Conservation (phyloP, 2,797 vertebrate genomes). For the Distichodus sexfasciatus region DNA sequence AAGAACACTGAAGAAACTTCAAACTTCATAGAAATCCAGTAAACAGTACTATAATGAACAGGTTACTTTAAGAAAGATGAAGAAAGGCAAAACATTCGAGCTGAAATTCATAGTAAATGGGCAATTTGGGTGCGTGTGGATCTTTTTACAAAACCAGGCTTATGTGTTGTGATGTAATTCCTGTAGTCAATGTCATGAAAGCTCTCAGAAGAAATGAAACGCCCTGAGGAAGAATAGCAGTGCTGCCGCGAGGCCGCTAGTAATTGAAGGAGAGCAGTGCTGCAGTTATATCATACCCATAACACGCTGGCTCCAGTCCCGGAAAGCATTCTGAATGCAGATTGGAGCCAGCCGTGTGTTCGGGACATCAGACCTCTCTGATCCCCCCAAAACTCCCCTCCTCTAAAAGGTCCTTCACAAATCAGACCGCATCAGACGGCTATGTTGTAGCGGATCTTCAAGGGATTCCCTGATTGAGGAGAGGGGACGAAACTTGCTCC, state of each 20-base stretch:
- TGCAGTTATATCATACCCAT: conserved; percentile 63
- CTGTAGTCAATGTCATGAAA: conserved; percentile 8
- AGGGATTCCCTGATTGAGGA: conserved; percentile 31
- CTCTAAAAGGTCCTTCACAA: conserved; percentile 27
- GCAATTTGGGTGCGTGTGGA: background rate
- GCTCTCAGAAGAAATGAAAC: background rate
- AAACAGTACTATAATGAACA: too few relatives aligned
- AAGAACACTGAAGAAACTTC: too few relatives aligned
- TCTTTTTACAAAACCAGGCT: background rate
- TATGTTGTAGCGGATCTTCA: too few relatives aligned
- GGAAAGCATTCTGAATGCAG: conserved; percentile 61
- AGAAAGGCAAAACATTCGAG: background rate
- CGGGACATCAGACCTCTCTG: conserved; percentile 38
- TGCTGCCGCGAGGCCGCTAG: conserved; percentile 42
- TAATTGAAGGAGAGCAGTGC: conserved; percentile 59
- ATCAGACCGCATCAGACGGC: too few relatives aligned
- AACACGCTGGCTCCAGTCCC: conserved; percentile 66
- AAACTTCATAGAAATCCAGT: too few relatives aligned
- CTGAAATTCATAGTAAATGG: background rate
- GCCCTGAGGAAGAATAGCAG: conserved; percentile 19
- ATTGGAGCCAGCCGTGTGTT: conserved; percentile 28
- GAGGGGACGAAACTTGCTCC: conserved; percentile 27
- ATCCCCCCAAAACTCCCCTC: conserved; percentile 25
- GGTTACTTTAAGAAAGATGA: background rate
- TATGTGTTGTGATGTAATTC: background rate